phyloP scores from a whole-genome alignment of 2,797 vertebrate species.

The Agapornis canus region DNA sequence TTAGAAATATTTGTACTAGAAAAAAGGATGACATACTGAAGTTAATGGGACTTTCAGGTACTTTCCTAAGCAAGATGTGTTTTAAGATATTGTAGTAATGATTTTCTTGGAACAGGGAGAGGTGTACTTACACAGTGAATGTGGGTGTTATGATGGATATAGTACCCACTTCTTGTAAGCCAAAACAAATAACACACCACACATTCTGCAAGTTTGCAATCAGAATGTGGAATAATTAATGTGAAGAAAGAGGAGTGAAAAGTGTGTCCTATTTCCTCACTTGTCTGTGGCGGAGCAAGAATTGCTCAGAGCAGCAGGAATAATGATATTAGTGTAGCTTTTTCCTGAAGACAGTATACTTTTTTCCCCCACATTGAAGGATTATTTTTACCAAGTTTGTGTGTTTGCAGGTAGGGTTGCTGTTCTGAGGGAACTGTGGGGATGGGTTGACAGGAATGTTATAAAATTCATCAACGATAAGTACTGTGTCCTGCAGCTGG shows the following conservation, averaged over 20 bases:
- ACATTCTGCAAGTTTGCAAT: background rate
- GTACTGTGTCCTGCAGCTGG: background rate
- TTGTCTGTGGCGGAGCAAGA: background rate
- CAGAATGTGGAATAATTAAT: background rate
- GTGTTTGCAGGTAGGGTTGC: background rate
- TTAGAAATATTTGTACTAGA: background rate
- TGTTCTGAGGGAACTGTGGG: background rate
- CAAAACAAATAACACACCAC: background rate
- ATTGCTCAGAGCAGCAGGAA: background rate
- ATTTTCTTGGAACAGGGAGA: background rate
- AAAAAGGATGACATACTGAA: background rate
- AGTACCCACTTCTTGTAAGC: background rate
- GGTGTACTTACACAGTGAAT: background rate
- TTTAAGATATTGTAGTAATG: background rate
- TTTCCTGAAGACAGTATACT: background rate
- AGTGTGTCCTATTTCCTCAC: background rate
- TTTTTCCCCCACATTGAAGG: background rate
- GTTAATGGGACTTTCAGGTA: background rate
- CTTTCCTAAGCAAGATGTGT: background rate
- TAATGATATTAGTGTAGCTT: accelerated
- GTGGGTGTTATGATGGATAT: background rate
- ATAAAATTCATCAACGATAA: background rate
- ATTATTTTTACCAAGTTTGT: background rate
- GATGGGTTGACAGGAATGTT: accelerated
- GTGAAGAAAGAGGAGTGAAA: background rate